phyloP scores from a whole-genome alignment of 2,888 invertebrate species.

The Coelogynopora nodosa region DNA sequence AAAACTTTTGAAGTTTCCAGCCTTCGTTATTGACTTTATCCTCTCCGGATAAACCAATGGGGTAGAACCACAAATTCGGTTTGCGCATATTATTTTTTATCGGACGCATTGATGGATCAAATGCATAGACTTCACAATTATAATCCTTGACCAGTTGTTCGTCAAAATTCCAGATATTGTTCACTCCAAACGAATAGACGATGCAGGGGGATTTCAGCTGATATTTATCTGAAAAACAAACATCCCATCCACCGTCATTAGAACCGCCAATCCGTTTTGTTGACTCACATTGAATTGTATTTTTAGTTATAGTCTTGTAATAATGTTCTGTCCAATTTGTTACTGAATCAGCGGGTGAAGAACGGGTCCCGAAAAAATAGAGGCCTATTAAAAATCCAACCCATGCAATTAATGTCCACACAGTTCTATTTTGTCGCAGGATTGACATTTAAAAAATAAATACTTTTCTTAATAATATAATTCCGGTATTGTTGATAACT shows the following conservation, averaged over 20 bases:
- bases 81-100: background rate
- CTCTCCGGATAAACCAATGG: background rate
- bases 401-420: no score
- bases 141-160: background rate
- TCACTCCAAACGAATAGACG: conserved; percentile 54
- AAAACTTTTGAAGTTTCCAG: background rate
- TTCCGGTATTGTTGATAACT: no score
- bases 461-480: no score
- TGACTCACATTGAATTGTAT: background rate
- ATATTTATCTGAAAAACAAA: conserved; percentile 51
- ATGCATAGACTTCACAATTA: background rate
- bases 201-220: conserved; percentile 50
- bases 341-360: no score
- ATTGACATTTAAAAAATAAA: no score
- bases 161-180: conserved; percentile 23
- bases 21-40: background rate
- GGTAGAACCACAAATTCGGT: background rate
- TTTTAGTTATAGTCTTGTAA: conserved; percentile 32
- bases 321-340: no score
- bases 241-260: conserved; percentile 56
- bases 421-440: no score
- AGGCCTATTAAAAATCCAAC: no score
- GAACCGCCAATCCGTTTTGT: background rate
- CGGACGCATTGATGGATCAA: background rate
- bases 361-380: no score